Evolutionary conservation across 2,113 vertebrate genomes (phyloP).

Genomic region (Catharus fuscescens): DNA sequence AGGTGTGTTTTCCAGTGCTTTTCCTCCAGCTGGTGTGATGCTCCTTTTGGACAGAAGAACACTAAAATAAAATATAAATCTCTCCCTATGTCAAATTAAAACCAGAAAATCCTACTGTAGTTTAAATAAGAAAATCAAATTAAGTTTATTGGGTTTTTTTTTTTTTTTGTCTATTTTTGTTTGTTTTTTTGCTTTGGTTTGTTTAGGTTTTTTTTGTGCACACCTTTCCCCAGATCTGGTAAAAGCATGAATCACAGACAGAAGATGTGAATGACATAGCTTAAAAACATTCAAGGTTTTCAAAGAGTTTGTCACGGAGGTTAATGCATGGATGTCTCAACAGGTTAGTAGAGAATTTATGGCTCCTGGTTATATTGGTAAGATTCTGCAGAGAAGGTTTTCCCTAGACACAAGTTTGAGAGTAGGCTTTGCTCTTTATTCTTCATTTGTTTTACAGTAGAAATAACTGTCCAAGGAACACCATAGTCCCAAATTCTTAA

Average conservation of each 20-base stretch:
- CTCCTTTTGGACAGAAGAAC: neutral
- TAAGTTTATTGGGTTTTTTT: no score
- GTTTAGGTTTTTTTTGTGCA: neutral
- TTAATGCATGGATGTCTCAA: neutral
- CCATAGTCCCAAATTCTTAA: neutral
- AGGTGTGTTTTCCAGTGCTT: neutral
- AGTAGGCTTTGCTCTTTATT: neutral
- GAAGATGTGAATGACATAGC: neutral
- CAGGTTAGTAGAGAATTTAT: neutral
- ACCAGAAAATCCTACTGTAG: rapidly evolving
- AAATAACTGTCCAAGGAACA: neutral
- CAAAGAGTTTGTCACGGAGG: neutral
- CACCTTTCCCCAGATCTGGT: rapidly evolving
- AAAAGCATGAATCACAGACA: neutral
- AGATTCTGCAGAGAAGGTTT: neutral
- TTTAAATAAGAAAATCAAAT: neutral
- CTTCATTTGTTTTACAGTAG: neutral
- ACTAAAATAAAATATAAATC: neutral
- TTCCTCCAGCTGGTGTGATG: neutral
- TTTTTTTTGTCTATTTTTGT: neutral
- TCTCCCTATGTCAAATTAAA: neutral
- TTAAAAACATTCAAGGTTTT: neutral
- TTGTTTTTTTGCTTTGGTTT: rapidly evolving
- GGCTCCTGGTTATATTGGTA: neutral
- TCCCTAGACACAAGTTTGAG: neutral